Evolutionary conservation across 1,140 invertebrate genomes (phyloP), one percentile per base, ranked within the genome.

Genomic region (Acromyrmex heyeri): DNA sequence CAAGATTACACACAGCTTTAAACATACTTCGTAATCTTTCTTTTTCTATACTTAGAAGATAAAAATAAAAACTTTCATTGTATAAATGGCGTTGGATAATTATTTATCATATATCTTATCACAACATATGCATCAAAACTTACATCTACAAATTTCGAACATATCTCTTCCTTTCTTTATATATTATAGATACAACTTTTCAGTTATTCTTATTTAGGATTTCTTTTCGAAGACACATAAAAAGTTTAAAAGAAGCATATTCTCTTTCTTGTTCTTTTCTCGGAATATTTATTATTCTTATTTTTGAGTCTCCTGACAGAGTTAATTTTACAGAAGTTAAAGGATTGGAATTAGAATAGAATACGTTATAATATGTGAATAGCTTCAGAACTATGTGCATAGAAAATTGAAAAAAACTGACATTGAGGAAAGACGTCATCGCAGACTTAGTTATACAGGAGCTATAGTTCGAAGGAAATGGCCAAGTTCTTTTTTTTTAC

Each of bases 261-360:
- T 16, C 2, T 18, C 3, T 55, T 53, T 61, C n/a, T 38, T 14
- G 48, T 50, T 21, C 2, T 38, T 24, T 50, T 38, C 10, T 30
- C 8, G 0, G 7, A 2, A 53, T 67, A 69, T 24, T 21, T 55
- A 34, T 50, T 21, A 53, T 34, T 55, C 18, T 24, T 69, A 69
- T 38, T 81, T 81, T 44, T 57, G 1, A 53, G 2, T n/a, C n/a
- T 24, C 16, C 1, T 18, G 14, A 10, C 6, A 44, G 3, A 69
- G 3, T 50, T 55, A 79, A 81, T 27, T 48, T 24, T 24, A 7
- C 3, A 18, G 16, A 55, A 81, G 21, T 38, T 55, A 27, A 18
- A 55, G 34, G 14, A 67, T 67, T 55, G 18, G n/a, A 81, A 70
- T 81, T 50, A 69, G 30, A 69, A 48, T 69, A 69, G 44, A 69